A percentile compares a stretch with the other conserved stretches of the same genome.
These are phyloP conservation scores for Fragum sueziense DNA, from an alignment of 2,888 invertebrate genomes.

Conservation along the genomic window DNA sequence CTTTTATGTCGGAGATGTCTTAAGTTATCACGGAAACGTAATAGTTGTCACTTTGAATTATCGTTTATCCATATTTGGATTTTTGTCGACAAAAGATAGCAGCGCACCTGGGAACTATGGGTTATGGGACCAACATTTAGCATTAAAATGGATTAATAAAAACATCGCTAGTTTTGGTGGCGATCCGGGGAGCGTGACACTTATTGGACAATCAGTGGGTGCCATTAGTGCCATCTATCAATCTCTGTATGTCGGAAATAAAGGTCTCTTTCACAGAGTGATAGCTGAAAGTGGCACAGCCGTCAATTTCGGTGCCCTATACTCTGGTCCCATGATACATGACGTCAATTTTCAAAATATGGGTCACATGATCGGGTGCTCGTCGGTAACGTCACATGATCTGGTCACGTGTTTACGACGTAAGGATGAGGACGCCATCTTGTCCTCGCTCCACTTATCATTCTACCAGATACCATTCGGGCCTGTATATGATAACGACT, in stretches of 20 bases:
- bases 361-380: conserved; percentile 30
- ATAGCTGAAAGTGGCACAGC: conserved; percentile 43
- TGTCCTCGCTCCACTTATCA: conserved; percentile 5
- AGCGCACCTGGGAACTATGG: conserved; percentile 68
- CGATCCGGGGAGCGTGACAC: conserved; percentile 60
- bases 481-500: conserved; percentile 35
- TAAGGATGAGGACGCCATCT: conserved; percentile 17
- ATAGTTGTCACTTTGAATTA: conserved; percentile 67
- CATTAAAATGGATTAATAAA: conserved; percentile 69
- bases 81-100: conserved; percentile 60
- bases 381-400: conserved; percentile 9
- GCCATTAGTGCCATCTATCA: conserved; percentile 63
- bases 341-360: conserved; percentile 1
- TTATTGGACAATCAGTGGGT: conserved; percentile 73
- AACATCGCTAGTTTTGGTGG: conserved; percentile 67
- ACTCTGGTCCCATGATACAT: not conserved
- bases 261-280: conserved; percentile 66
- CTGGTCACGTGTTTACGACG: conserved; percentile 27
- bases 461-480: conserved; percentile 38
- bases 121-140: conserved; percentile 69
- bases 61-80: conserved; percentile 65
- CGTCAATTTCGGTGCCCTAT: conserved; percentile 15
- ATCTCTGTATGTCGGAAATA: conserved; percentile 59
- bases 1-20: conserved; percentile 37
- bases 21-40: conserved; percentile 49